Percentiles rank a stretch among this genome's conserved stretches.
phyloP scores from a whole-genome alignment of 2,797 vertebrate genomes.

The Typhlichthys subterraneus region DNA sequence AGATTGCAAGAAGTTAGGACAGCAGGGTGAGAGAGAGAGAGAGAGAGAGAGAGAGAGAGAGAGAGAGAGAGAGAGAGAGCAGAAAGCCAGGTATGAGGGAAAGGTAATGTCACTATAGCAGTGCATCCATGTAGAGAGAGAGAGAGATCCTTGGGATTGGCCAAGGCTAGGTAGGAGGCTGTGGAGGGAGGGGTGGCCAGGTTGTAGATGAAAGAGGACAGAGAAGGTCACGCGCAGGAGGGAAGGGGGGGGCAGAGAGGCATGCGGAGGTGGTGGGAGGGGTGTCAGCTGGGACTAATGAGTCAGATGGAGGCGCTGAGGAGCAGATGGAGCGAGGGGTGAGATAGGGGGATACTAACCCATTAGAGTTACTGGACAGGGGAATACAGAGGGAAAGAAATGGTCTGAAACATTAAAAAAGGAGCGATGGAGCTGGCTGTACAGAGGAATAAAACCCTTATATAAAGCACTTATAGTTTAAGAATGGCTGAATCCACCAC shows the following conservation, averaged over 20 bases:
- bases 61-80: conserved; percentile 5
- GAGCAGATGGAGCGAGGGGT: conserved; percentile 60
- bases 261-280: conserved; percentile 30
- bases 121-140: conserved; percentile 18
- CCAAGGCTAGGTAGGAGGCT: conserved; percentile 12
- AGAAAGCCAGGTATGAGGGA: not conserved
- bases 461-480: too few species aligned
- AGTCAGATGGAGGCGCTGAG: conserved; percentile 54
- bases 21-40: not conserved
- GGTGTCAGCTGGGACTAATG: conserved; percentile 31
- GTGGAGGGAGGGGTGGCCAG: conserved; percentile 21
- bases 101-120: conserved; percentile 19
- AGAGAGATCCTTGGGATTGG: conserved; percentile 11
- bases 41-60: not conserved
- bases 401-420: conserved; percentile 49
- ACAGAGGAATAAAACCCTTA: conserved; percentile 50
- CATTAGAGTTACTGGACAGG: conserved; percentile 33
- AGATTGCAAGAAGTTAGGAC: conserved; percentile 15
- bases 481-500: too few species aligned
- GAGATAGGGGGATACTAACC: conserved; percentile 44
- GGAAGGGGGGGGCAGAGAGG: conserved; percentile 29
- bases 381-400: conserved; percentile 60
- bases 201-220: conserved; percentile 24
- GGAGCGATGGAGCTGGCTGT: conserved; percentile 48
- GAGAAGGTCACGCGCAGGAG: conserved; percentile 45